Percentiles rank a stretch among this genome's conserved stretches.
Conservation (phyloP, 2,888 invertebrate genomes). For the Lasioglossum lativentre region DNA sequence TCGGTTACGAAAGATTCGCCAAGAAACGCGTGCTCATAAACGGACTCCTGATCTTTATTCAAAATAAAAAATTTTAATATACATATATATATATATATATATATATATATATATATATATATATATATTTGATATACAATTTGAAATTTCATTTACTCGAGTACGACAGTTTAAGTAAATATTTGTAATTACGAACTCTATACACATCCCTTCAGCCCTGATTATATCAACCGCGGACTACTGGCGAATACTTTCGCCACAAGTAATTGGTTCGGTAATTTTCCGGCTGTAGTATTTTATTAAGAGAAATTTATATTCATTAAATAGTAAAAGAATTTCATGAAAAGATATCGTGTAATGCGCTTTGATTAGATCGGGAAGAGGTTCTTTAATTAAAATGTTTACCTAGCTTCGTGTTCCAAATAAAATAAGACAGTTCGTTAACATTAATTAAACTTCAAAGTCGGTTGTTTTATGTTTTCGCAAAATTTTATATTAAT, state of each 20-base stretch:
- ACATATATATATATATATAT: no score
- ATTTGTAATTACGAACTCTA: neutral
- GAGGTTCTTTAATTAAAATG: neutral
- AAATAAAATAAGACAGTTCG: neutral
- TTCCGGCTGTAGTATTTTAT: neutral
- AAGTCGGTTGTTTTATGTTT: neutral
- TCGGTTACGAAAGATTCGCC: neutral
- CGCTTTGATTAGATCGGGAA: neutral
- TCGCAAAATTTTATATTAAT: neutral
- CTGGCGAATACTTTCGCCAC: neutral
- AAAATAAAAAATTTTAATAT: no score
- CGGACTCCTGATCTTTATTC: no score
- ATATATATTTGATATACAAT: no score
- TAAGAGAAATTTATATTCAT: neutral
- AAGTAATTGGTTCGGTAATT: neutral
- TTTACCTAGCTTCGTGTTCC: neutral
- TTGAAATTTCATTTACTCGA: neutral
- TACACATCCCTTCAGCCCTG: rapidly evolving
- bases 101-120: no score
- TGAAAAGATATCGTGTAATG: neutral
- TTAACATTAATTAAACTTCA: neutral
- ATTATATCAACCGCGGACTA: neutral
- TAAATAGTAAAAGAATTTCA: neutral
- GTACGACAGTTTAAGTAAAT: neutral
- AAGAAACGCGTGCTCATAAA: neutral